Evolutionary conservation across 2,888 invertebrate species (phyloP).

Genomic region (Pachydiplax longipennis): DNA sequence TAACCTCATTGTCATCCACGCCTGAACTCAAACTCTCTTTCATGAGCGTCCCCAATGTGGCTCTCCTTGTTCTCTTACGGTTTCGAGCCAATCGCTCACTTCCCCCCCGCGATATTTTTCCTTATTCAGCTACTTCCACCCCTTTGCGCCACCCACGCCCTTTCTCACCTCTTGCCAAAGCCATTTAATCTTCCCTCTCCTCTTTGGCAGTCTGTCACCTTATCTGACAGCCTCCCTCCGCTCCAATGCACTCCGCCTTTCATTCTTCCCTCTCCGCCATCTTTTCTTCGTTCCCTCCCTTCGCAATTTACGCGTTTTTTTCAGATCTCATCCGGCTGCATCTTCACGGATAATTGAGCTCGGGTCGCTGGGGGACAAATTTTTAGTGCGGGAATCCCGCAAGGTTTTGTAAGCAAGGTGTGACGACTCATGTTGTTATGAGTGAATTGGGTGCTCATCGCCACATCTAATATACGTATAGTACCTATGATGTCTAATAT

Average conservation of each 20-base stretch:
- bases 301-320: not conserved
- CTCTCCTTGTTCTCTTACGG: not conserved
- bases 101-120: conserved; percentile 20
- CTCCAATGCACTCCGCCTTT: not conserved
- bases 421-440: too few relatives aligned
- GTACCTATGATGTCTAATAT: too few relatives aligned
- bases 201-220: conserved; percentile 43
- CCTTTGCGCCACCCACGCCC: not conserved
- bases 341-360: not conserved
- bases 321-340: not conserved
- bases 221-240: conserved; percentile 8
- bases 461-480: too few relatives aligned
- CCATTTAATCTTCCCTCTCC: conserved; percentile 17
- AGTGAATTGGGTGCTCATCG: too few relatives aligned
- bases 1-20: conserved; percentile 31
- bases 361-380: not conserved
- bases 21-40: not conserved
- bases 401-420: too few relatives aligned
- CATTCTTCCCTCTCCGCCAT: not conserved
- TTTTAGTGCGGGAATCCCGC: not conserved
- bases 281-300: not conserved
- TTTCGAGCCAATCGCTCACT: conserved; percentile 4
- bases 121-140: conserved; percentile 36
- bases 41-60: not conserved
- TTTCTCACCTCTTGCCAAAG: conserved; percentile 1